Evolutionary conservation across 1,140 invertebrate species (phyloP).

Genomic region (Homarus americanus): DNA sequence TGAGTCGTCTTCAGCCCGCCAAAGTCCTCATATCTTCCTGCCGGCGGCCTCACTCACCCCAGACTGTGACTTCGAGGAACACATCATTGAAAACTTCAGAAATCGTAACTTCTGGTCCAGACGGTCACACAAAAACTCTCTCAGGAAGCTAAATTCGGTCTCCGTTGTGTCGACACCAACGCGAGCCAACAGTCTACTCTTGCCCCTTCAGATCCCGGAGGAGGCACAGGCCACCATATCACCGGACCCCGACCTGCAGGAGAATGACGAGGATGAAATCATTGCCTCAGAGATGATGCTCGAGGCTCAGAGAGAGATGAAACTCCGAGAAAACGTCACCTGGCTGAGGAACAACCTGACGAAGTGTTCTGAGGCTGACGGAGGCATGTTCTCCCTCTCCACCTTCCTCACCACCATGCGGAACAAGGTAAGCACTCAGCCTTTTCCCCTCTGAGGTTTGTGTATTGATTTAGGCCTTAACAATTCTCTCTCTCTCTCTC

Average conservation of each 20-base stretch:
- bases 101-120: conserved; percentile 60
- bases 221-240: no score
- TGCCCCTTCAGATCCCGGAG: conserved; percentile 2
- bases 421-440: conserved; percentile 44
- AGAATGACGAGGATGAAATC: conserved; percentile 3
- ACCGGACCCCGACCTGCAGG: neutral
- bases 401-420: conserved; percentile 39
- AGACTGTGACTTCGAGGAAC: conserved; percentile 59
- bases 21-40: neutral
- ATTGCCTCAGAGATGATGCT: conserved; percentile 40
- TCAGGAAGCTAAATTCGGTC: neutral
- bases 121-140: conserved; percentile 31
- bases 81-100: conserved; percentile 63
- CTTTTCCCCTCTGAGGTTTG: neutral
- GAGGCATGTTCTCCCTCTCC: conserved; percentile 29
- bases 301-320: conserved; percentile 45
- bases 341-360: conserved; percentile 58
- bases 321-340: conserved; percentile 39
- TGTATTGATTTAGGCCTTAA: no score
- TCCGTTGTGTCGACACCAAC: neutral
- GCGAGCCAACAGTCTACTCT: no score
- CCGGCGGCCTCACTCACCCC: conserved; percentile 4
- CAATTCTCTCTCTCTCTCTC: conserved; percentile 1
- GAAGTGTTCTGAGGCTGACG: conserved; percentile 31
- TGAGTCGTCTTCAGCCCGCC: neutral